A percentile compares a stretch with the other conserved stretches of the same genome.
phyloP scores from a whole-genome alignment of 2,888 invertebrate genomes.

The Lithosia quadra region DNA sequence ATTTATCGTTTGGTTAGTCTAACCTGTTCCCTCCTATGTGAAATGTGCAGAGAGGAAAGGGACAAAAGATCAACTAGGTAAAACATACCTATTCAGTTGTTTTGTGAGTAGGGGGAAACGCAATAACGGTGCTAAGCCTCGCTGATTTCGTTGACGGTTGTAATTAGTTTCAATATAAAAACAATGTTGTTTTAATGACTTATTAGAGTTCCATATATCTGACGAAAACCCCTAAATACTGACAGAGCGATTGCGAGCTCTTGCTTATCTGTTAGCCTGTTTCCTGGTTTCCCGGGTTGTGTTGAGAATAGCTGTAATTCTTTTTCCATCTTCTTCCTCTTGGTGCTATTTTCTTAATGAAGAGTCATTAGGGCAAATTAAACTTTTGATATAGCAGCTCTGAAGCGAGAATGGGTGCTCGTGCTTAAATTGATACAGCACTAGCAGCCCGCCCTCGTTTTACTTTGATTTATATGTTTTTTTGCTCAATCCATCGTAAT shows the following conservation, averaged over 20 bases:
- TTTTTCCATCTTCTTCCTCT: too few species aligned
- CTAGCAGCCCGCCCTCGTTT: too few species aligned
- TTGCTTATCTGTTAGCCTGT: too few species aligned
- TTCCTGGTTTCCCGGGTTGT: too few species aligned
- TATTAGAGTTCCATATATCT: neutral
- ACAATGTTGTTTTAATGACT: constrained; percentile 9
- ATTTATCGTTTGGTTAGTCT: neutral
- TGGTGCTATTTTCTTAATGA: too few species aligned
- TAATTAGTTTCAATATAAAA: constrained; percentile 13
- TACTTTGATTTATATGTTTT: too few species aligned
- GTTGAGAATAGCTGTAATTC: too few species aligned
- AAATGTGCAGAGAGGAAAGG: neutral
- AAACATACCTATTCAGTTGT: neutral
- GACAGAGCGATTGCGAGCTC: neutral
- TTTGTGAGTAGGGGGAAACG: constrained; percentile 3
- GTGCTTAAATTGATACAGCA: too few species aligned
- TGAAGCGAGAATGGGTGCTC: too few species aligned
- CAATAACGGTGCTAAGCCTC: constrained; percentile 38
- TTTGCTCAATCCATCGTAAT: too few species aligned
- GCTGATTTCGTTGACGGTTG: constrained; percentile 13
- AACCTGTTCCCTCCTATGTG: neutral
- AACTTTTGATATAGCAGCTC: too few species aligned
- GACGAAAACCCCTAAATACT: neutral
- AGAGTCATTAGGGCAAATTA: too few species aligned
- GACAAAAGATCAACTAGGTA: constrained; percentile 6